Evolutionary conservation across 2,797 vertebrate genomes (phyloP), one percentile per base, ranked within the genome.

Genomic region (Brachyrhaphis roseni): DNA sequence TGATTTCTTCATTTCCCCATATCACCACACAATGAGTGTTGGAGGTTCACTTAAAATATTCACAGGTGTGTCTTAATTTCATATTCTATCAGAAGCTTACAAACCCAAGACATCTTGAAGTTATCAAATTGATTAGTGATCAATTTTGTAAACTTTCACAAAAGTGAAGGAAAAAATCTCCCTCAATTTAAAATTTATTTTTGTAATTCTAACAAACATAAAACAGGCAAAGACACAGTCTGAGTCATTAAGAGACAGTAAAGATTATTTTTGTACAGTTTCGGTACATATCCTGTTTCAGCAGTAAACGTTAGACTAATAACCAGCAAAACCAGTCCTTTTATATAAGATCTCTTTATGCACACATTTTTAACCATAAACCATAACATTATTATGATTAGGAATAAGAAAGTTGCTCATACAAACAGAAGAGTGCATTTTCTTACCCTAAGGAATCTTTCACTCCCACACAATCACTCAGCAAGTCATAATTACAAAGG

Each of bases 401-500:
- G 8, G 26, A 43, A 13, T 43, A 68, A n/a, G 41, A 43, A 41
- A 6, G 20, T 23, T 0, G 2, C 39, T 70, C 18, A 70, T 26
- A 70, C 10, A 15, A 41, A 41, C 8, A 1, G 4, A 41, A 41
- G 39, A 70, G 39, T 26, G 66, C 20, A 41, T 26, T 43, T 41
- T 8, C 12, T 70, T 3, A 26, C 26, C 20, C 39, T 70, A 41
- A 70, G 26, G 4, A 70, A 41, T 43, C 39, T 70, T 70, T 36
- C 23, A 43, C 39, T 78, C 75, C 74, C 71, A 82, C 77, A 68
- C 64, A 66, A 26, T 82, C 55, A 62, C 47, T 68, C 13, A 75
- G 76, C n/a, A 49, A 70, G 76, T 74, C 46, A 75, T 39, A 74
- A 81, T 76, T 76, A 71, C 73, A 78, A 26, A 89, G 82, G 66